Conservation (phyloP, 2,113 vertebrate genomes). For the Muntiacus muntjak region DNA sequence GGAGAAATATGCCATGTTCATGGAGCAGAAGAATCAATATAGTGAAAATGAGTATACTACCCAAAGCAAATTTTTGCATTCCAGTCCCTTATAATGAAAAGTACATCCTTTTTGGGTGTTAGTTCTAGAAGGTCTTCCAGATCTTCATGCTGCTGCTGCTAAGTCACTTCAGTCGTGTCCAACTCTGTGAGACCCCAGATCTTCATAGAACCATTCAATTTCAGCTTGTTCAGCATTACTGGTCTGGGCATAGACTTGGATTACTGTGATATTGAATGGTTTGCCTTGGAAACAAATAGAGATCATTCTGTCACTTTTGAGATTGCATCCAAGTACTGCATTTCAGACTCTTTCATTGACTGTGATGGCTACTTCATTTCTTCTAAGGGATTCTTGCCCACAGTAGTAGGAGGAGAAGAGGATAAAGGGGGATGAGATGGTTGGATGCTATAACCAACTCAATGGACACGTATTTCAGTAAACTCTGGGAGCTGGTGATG, state of each 20-base stretch:
- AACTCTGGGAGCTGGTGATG: neutral
- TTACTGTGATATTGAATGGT: neutral
- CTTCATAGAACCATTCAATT: neutral
- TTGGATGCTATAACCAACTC: neutral
- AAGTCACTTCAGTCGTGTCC: too few relatives aligned
- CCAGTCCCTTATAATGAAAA: neutral
- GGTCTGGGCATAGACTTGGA: neutral
- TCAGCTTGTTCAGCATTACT: neutral
- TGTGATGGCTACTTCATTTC: neutral
- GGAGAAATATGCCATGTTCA: neutral
- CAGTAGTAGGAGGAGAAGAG: neutral
- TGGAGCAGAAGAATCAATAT: neutral
- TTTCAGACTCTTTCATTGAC: neutral
- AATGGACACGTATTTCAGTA: neutral
- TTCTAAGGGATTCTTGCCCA: neutral
- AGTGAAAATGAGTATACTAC: neutral
- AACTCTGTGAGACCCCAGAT: neutral
- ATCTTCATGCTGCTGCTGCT: neutral
- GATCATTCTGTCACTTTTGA: neutral
- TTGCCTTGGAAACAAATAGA: neutral
- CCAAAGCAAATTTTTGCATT: neutral
- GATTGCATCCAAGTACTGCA: neutral
- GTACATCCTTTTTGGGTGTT: neutral
- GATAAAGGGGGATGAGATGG: neutral
- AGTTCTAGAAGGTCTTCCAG: neutral